These are phyloP conservation scores for Rosalia funebris DNA, from an alignment of 2,888 invertebrate species.

Conservation along the genomic window DNA sequence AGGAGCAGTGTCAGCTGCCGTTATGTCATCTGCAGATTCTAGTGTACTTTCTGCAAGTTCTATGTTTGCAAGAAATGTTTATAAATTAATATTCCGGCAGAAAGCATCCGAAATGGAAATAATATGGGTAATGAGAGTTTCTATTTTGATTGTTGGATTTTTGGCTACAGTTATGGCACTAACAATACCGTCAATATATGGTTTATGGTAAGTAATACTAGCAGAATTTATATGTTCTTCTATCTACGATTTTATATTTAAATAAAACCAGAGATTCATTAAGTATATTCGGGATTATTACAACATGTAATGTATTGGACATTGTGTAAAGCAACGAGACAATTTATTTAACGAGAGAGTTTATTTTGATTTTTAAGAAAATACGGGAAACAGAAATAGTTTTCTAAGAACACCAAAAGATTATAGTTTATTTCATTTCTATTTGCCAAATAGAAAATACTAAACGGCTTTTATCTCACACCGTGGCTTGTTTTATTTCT, in stretches of 20 bases:
- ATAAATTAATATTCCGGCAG: conserved; percentile 96
- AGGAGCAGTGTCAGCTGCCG: conserved; percentile 98
- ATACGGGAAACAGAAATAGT: no score
- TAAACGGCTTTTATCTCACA: no score
- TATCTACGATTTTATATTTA: not conserved
- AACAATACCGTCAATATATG: conserved; percentile 97
- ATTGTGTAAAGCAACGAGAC: no score
- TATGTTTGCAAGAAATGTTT: conserved; percentile 99
- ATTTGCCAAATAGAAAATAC: no score
- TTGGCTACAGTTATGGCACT: conserved; percentile 96
- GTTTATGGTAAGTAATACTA: conserved; percentile 82
- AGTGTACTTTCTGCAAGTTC: conserved; percentile 97
- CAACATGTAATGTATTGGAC: no score
- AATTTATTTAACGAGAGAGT: no score
- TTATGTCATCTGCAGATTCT: conserved; percentile 99
- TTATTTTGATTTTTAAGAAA: no score
- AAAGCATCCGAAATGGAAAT: conserved; percentile 98
- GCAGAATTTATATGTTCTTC: not conserved
- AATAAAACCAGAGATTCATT: no score
- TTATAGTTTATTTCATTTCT: no score
- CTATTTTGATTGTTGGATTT: conserved; percentile 91
- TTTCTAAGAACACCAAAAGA: no score
- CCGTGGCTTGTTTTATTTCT: no score
- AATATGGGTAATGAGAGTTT: conserved; percentile 92
- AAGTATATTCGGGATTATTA: no score